Base-by-base conservation (phyloP, 2,797 vertebrate species). In the Falco berigora region DNA sequence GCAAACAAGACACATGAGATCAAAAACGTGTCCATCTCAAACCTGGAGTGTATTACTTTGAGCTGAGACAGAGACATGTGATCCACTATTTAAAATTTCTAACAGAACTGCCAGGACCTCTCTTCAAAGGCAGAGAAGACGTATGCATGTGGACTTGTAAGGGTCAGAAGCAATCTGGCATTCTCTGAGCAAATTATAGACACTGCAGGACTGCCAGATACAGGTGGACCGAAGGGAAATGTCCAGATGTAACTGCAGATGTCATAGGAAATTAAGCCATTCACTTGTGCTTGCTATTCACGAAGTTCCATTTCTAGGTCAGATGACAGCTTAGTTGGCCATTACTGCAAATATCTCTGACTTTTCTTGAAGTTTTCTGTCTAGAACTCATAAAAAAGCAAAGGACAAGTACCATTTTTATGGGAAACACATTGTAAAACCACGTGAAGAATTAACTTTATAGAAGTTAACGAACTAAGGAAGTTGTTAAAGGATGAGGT, bases 221-320 rank as follows among this genome's bases (percentile, higher is more conserved):
- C 88, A 87, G 83, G 85, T 68, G 90, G 96, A 61, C 52, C 47
- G 42, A 78, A 61, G 59, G 73, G 86, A 76, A 69, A 85, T 20
- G 61, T 84, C 84, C 94, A 96, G 95, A 87, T 94, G 74, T 82
- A 95, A 55, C 71, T 90, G 77, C 86, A 92, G 90, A 92, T 95
- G 90, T 82, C 92, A 77, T 0, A 85, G 80, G 74, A 95, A 94
- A 94, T 97, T 71, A 95, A 85, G 74, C 28, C 10, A 3, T 79
- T 90, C 80, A 36, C 52, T 95, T 59, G 76, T 53, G 76, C 80
- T 82, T 63, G 67, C 73, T 56, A 88, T 84, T 94, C 67, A 79
- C 82, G 71, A 77, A 91, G 74, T 74, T 89, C 86, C 58, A 49
- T 95, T 95, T 92, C 88, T 94, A 92, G 85, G 88, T 94, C 92